These are phyloP conservation scores for Hydrolagus affinis DNA, from an alignment of 2,113 vertebrate genomes.

Conservation along the genomic window DNA sequence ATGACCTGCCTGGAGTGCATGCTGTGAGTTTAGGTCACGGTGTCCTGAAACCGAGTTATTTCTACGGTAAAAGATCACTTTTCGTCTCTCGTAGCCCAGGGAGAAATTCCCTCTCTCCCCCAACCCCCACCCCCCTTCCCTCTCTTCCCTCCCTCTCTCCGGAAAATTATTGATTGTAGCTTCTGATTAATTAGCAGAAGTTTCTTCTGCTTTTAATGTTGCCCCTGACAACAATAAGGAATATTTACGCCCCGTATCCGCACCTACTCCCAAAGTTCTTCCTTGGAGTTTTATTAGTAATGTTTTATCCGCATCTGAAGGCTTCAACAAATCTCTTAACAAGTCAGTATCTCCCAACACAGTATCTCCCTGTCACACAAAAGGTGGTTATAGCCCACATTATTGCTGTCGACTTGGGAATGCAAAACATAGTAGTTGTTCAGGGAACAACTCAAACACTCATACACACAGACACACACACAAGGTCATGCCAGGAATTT, in stretches of 20 bases:
- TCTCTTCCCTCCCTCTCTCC: too few relatives aligned
- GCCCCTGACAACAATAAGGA: constrained; percentile 3
- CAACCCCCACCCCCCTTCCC: too few relatives aligned
- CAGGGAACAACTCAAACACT: background rate
- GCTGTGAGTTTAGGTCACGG: background rate
- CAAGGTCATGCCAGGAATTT: background rate
- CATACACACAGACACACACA: background rate
- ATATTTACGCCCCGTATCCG: background rate
- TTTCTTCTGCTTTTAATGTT: background rate
- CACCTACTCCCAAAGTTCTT: background rate
- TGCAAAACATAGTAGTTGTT: background rate
- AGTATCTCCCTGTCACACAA: background rate
- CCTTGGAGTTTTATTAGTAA: background rate
- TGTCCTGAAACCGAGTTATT: background rate
- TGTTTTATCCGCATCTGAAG: too few relatives aligned
- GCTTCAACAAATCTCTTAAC: too few relatives aligned
- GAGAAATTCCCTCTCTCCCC: background rate
- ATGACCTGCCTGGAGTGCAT: background rate
- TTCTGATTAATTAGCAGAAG: background rate
- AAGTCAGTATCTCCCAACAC: too few relatives aligned
- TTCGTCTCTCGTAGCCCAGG: background rate
- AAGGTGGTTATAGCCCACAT: background rate
- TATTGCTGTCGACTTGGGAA: background rate
- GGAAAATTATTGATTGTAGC: background rate
- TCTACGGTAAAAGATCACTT: background rate